Percentiles rank a stretch among this genome's conserved stretches.
Conservation (phyloP, 2,888 invertebrate species). For the Holacanthella duospinosa region DNA sequence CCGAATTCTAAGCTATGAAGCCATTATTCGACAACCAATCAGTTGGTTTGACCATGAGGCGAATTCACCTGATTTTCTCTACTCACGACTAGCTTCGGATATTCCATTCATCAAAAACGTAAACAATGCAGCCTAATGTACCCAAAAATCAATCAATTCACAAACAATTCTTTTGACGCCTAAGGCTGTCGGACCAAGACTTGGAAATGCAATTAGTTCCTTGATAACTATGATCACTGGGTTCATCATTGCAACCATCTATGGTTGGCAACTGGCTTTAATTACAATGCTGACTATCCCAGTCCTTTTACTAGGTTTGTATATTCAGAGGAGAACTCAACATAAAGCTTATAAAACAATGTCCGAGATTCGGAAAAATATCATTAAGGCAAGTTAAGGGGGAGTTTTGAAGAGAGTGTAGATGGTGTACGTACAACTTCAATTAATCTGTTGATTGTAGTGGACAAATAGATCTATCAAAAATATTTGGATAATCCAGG, state of each 20-base stretch:
- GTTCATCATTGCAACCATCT: not conserved
- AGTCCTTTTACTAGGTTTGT: too few relatives aligned
- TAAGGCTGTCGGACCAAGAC: not conserved
- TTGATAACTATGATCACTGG: not conserved
- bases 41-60: conserved; percentile 38
- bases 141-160: not conserved
- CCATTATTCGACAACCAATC: conserved; percentile 41
- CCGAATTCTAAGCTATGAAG: conserved; percentile 36
- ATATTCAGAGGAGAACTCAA: too few relatives aligned
- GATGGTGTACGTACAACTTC: too few relatives aligned
- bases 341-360: too few relatives aligned
- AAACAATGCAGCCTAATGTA: conserved; percentile 15
- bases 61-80: conserved; percentile 38
- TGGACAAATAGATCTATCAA: not conserved
- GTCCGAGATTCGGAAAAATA: too few relatives aligned
- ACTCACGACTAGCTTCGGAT: conserved; percentile 38
- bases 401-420: too few relatives aligned
- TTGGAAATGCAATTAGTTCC: not conserved
- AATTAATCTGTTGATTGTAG: too few relatives aligned
- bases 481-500: not conserved
- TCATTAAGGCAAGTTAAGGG: too few relatives aligned
- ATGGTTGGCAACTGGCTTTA: not conserved
- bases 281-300: not conserved
- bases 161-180: not conserved
- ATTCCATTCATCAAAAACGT: conserved; percentile 39